These are phyloP conservation scores for Myiothlypis chrysogaster DNA, from an alignment of 2,797 vertebrate genomes.

Conservation along the genomic window DNA sequence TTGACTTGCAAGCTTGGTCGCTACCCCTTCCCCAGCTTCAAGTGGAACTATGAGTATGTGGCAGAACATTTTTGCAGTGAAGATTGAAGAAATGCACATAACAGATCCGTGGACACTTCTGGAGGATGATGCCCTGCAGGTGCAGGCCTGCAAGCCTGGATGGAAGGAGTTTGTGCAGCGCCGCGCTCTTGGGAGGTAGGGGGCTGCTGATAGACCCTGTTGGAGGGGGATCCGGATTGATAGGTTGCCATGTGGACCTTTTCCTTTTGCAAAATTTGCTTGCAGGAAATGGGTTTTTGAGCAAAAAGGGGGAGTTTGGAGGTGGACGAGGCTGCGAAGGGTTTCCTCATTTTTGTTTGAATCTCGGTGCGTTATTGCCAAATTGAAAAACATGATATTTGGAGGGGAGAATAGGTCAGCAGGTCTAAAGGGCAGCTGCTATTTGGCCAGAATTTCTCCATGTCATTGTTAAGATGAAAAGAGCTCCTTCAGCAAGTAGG, in stretches of 20 bases:
- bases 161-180: neutral
- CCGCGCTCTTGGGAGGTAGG: neutral
- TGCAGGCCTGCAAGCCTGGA: neutral
- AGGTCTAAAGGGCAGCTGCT: neutral
- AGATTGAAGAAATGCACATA: neutral
- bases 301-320: neutral
- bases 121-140: neutral
- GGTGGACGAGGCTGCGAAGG: neutral
- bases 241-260: neutral
- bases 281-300: neutral
- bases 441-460: neutral
- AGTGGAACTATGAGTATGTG: neutral
- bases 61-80: constrained; percentile 7
- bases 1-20: neutral
- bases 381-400: neutral
- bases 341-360: neutral
- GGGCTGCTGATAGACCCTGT: rapidly evolving
- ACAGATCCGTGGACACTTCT: neutral
- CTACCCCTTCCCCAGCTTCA: neutral
- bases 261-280: neutral
- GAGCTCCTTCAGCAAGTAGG: neutral
- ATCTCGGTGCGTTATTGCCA: neutral
- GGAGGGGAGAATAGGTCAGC: neutral
- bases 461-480: neutral
- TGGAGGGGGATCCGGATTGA: rapidly evolving